These are phyloP conservation scores for Hemiprocne comata DNA, from an alignment of 2,113 vertebrate genomes.

Conservation along the genomic window DNA sequence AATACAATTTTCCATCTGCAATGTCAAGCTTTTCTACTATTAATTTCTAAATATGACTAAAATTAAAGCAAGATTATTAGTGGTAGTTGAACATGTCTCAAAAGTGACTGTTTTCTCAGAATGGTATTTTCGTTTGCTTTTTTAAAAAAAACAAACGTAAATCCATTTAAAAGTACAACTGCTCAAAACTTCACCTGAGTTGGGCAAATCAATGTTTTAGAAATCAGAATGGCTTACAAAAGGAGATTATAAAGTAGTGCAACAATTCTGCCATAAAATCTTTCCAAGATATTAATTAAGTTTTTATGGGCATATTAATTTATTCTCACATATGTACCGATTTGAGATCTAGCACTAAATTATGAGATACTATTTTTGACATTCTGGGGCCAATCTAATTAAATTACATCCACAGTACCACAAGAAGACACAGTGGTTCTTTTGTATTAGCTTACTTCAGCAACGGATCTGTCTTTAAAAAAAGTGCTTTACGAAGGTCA, in stretches of 20 bases:
- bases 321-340: slow-evolving; percentile 62
- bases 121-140: neutral
- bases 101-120: neutral
- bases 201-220: neutral
- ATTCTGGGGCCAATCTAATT: slow-evolving; percentile 65
- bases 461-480: neutral
- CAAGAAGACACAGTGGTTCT: neutral
- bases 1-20: slow-evolving; percentile 53
- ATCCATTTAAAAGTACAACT: neutral
- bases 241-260: neutral
- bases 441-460: neutral
- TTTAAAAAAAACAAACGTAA: neutral
- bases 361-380: slow-evolving; percentile 65
- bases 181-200: neutral
- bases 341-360: slow-evolving; percentile 68
- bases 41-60: slow-evolving; percentile 24
- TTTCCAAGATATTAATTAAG: slow-evolving; percentile 50
- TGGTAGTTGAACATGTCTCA: neutral
- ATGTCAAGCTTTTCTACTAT: neutral
- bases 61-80: neutral
- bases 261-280: slow-evolving; percentile 1
- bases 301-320: neutral
- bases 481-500: neutral
- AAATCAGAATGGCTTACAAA: neutral
- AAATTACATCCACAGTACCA: slow-evolving; percentile 29